Conservation (phyloP, 2,797 vertebrate genomes). For the Enteromius paludinosus region DNA sequence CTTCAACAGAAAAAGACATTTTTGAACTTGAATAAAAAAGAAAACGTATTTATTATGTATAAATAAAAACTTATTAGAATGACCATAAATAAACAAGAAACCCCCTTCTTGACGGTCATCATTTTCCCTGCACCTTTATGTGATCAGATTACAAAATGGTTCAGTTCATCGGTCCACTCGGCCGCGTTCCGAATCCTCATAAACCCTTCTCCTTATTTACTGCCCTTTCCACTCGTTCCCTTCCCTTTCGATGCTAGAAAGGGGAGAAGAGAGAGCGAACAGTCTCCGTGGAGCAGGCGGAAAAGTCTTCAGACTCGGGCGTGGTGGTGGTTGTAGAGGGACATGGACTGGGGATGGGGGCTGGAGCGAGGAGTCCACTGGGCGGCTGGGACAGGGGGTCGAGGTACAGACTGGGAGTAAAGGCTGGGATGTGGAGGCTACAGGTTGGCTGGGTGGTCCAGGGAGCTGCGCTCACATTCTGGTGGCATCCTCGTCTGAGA, state of each 20-base stretch:
- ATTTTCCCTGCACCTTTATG: conserved; percentile 49
- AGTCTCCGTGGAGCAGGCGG: conserved; percentile 89
- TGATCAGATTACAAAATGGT: conserved; percentile 72
- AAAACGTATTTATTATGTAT: conserved; percentile 39
- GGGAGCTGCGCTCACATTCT: conserved; percentile 89
- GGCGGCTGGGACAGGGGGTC: conserved; percentile 68
- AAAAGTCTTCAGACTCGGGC: conserved; percentile 76
- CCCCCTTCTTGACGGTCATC: conserved; percentile 36
- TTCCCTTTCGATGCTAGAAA: conserved; percentile 72
- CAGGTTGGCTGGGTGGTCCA: conserved; percentile 81
- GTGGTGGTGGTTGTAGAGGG: conserved; percentile 60
- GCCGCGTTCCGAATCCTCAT: conserved; percentile 56
- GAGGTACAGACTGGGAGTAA: conserved; percentile 84
- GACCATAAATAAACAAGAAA: conserved; percentile 49
- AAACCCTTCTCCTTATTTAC: conserved; percentile 49
- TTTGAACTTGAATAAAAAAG: conserved; percentile 24
- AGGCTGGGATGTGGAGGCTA: conserved; percentile 83
- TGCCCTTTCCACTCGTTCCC: conserved; percentile 44
- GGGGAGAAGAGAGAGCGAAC: conserved; percentile 88
- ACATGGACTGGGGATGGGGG: not conserved
- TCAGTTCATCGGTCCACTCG: conserved; percentile 63
- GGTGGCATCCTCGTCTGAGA: conserved; percentile 96
- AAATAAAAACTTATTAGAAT: conserved; percentile 49
- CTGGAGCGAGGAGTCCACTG: not conserved
- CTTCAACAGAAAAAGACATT: conserved; percentile 36